A percentile compares a stretch with the other conserved stretches of the same genome.
phyloP scores from a whole-genome alignment of 1,140 invertebrate genomes.

The Paraescarpia echinospica region DNA sequence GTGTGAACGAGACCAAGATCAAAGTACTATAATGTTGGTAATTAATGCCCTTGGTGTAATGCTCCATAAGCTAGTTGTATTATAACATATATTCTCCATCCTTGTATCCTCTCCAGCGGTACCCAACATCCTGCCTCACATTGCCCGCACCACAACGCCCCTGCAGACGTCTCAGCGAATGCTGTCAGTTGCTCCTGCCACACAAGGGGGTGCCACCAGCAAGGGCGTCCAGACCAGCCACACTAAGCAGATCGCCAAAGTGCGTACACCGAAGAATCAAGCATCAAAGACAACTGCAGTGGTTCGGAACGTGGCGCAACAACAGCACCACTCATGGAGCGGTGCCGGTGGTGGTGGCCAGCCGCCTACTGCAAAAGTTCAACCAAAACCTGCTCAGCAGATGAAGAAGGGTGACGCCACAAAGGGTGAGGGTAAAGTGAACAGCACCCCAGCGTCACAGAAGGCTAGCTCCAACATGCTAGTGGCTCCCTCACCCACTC shows the following conservation, averaged over 20 bases:
- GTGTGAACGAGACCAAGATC: too few relatives aligned
- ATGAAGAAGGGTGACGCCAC: not conserved
- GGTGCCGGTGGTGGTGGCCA: not conserved
- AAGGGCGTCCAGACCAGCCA: not conserved
- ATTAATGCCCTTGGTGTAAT: too few relatives aligned
- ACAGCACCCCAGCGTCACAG: not conserved
- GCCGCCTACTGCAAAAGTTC: not conserved
- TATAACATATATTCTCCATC: not conserved
- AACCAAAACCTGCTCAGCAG: not conserved
- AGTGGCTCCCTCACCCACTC: not conserved
- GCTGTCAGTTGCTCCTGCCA: not conserved
- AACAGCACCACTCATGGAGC: not conserved
- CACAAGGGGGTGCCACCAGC: not conserved
- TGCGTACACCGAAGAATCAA: not conserved
- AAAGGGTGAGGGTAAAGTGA: not conserved
- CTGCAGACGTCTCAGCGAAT: not conserved
- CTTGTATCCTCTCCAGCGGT: not conserved
- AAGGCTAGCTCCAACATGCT: not conserved
- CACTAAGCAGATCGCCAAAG: not conserved
- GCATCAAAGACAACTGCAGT: not conserved
- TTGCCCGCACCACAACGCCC: not conserved
- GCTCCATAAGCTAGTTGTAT: too few relatives aligned
- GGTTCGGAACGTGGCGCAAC: not conserved
- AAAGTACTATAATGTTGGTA: too few relatives aligned
- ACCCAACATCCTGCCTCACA: slow-evolving; percentile 16